These are phyloP conservation scores for Hemithea aestivaria DNA, from an alignment of 2,888 invertebrate genomes.

Conservation along the genomic window DNA sequence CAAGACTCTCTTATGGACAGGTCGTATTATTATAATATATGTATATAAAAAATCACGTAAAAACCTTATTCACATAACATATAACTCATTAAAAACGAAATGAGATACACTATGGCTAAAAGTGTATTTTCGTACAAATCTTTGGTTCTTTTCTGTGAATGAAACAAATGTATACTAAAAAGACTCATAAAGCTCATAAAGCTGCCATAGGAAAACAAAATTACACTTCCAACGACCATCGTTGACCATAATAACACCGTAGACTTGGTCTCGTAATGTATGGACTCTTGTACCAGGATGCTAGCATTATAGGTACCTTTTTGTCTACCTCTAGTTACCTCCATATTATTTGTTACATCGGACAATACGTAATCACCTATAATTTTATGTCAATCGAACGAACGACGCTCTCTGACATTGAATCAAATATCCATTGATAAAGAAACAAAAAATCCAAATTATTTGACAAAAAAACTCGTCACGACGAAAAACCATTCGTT, in stretches of 20 bases:
- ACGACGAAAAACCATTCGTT: slow-evolving; percentile 63
- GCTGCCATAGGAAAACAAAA: slow-evolving; percentile 6
- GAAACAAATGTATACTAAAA: no score
- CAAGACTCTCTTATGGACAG: no score
- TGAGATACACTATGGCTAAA: no score
- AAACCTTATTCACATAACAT: no score
- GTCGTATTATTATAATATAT: no score
- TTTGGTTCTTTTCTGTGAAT: not conserved
- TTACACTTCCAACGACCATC: slow-evolving; percentile 11
- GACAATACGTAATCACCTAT: slow-evolving; percentile 48
- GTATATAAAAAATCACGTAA: no score
- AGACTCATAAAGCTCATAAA: not conserved
- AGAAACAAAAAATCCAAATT: slow-evolving; percentile 48
- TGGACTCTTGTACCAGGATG: slow-evolving; percentile 41
- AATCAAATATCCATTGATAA: slow-evolving; percentile 53
- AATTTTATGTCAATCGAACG: slow-evolving; percentile 70
- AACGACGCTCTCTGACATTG: slow-evolving; percentile 68
- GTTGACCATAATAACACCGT: slow-evolving; percentile 9
- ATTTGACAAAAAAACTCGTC: slow-evolving; percentile 60
- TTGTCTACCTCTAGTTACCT: slow-evolving; percentile 41
- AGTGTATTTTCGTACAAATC: no score
- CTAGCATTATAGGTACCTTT: slow-evolving; percentile 29
- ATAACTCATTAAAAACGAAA: no score
- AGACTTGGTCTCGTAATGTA: slow-evolving; percentile 18
- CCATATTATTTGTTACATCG: slow-evolving; percentile 35